phyloP scores from a whole-genome alignment of 2,113 vertebrate species.

The Sinocyclocheilus anophthalmus region DNA sequence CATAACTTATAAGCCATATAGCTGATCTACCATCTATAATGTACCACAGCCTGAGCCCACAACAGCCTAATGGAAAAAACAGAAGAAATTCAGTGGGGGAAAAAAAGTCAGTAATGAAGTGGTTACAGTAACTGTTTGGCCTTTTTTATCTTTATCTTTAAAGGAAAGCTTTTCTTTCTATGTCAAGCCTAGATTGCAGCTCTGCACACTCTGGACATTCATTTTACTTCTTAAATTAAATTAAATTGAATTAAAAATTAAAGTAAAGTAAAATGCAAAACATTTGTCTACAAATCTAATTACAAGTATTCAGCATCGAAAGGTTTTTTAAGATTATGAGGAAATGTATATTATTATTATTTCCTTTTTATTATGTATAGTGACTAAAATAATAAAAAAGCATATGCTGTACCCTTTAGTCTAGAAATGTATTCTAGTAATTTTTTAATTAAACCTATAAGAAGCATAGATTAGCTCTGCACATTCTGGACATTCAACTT shows the following conservation, averaged over 20 bases:
- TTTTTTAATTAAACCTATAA: too few relatives aligned
- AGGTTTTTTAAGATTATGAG: neutral
- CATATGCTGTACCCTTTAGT: neutral
- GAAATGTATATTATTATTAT: neutral
- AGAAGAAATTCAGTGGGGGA: neutral
- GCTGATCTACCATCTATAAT: constrained; percentile 49
- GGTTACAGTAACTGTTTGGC: neutral
- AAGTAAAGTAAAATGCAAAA: too few relatives aligned
- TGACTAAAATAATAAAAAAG: neutral
- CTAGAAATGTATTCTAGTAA: too few relatives aligned
- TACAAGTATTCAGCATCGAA: neutral
- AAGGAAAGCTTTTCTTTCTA: neutral
- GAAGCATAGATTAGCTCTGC: too few relatives aligned
- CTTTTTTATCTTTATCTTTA: neutral
- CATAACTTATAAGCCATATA: constrained; percentile 44
- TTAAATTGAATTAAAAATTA: too few relatives aligned
- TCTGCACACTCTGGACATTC: too few relatives aligned
- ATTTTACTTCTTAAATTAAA: too few relatives aligned
- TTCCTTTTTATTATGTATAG: neutral
- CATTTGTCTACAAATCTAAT: neutral
- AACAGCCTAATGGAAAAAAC: neutral
- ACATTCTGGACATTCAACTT: too few relatives aligned
- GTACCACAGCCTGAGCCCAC: neutral
- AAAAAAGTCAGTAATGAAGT: neutral
- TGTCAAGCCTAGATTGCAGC: too few relatives aligned